Conservation (phyloP, 2,888 invertebrate species). For the Cantharis lateralis region DNA sequence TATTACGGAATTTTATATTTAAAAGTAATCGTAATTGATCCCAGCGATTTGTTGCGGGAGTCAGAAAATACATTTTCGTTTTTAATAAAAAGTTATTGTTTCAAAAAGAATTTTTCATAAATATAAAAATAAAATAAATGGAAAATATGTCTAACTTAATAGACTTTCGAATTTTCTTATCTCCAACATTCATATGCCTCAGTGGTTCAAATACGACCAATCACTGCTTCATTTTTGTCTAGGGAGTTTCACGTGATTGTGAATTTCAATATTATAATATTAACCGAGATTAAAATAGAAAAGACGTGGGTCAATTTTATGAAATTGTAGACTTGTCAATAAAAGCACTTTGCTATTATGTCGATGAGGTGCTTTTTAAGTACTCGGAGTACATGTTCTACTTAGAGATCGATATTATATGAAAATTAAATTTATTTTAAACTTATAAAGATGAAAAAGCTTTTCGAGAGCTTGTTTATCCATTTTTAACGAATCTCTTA, state of each 20-base stretch:
- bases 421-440: background rate
- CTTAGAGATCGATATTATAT: background rate
- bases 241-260: background rate
- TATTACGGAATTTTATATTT: background rate
- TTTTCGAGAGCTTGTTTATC: background rate
- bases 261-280: background rate
- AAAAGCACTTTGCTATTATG: background rate
- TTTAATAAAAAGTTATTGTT: background rate
- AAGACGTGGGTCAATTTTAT: background rate
- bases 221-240: constrained; percentile 5
- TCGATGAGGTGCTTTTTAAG: background rate
- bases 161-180: constrained; percentile 7
- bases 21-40: background rate
- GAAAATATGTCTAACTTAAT: background rate
- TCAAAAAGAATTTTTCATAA: background rate
- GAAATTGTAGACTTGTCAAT: background rate
- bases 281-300: background rate
- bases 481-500: background rate
- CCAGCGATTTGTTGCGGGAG: background rate
- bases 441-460: background rate
- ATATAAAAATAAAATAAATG: background rate
- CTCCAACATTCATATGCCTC: constrained; percentile 3
- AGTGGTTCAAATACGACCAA: background rate
- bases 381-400: background rate
- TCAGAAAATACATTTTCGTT: background rate